Conservation (phyloP, 2,888 invertebrate species). For the Scotopteryx bipunctaria region DNA sequence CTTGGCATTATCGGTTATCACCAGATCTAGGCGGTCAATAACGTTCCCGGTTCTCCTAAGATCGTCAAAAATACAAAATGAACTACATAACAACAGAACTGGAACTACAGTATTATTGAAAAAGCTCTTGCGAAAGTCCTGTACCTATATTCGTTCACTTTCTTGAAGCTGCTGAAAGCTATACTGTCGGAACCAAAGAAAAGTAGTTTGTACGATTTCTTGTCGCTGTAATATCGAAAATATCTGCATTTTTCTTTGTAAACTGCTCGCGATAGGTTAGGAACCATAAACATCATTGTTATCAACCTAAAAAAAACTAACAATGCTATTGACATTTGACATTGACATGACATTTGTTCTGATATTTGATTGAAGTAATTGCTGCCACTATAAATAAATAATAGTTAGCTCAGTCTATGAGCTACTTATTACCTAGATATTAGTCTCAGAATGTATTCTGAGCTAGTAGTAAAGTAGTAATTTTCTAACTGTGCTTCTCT, state of each 20-base stretch:
- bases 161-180: conserved; percentile 88
- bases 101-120: too few species aligned
- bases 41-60: conserved; percentile 79
- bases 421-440: too few species aligned
- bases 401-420: too few species aligned
- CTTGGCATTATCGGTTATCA: conserved; percentile 85
- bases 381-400: too few species aligned
- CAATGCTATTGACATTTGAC: too few species aligned
- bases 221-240: conserved; percentile 43
- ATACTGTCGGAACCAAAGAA: conserved; percentile 95
- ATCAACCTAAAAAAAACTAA: conserved; percentile 4
- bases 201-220: conserved; percentile 70
- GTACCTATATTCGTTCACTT: conserved; percentile 86
- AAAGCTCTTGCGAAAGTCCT: neutral
- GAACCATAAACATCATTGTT: conserved; percentile 46
- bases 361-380: too few species aligned
- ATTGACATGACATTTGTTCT: conserved; percentile 19
- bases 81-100: neutral
- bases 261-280: conserved; percentile 57
- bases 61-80: conserved; percentile 27
- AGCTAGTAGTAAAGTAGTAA: too few species aligned
- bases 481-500: too few species aligned
- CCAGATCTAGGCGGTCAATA: conserved; percentile 86
- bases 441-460: too few species aligned
- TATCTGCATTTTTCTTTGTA: conserved; percentile 47